Base-by-base conservation (phyloP, 92 coral and sea anemone genomes). In the Chrysogorgia sp. region DNA sequence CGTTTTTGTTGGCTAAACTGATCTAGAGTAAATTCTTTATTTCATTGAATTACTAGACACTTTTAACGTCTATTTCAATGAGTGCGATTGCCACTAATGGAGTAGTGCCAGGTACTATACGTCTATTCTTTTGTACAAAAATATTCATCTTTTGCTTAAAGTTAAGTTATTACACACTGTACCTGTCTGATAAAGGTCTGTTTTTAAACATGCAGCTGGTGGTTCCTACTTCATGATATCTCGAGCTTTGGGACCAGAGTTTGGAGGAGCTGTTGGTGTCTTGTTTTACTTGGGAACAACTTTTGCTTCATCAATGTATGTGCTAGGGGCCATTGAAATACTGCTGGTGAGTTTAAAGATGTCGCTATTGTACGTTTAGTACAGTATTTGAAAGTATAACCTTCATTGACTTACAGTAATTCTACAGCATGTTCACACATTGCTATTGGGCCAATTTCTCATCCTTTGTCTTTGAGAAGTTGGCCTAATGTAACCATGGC, bases 51-150 rank as follows among this genome's bases (percentile, higher is more conserved):
- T 37, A 72, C 23, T 61, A 94, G 98, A 94, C 98, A 19, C 89
- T 93, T 90, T 58, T 93, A 49, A 93, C 98, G 24, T 96, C 98
- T 30, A 87, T 93, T 58, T 91, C 97, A 41, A 93, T 93, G 98
- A 93, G 98, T 89, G 98, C 98, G 41, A 88, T 93, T 33, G 98
- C 98, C 21, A 93, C 98, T 0, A 93, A 93, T 93, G 98, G 98
- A 19, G 98, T 93, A 20, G 98, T 93, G 7, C 98, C 98, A 91
- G 98, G 98, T 93, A 71, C 1, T 10, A 31, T 30, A 47, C 10
- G 7, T n/a, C 7, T 47, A 7, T 2, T 7, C 17, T 47, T 15
- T 6, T 15, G n/a, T n/a, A n/a, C 26, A 52, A 40, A 0, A 1
- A 58, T 3, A 23, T 20, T 41, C 40, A n/a, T 30, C 29, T 65